These are phyloP conservation scores for Hydriomena furcata DNA, from an alignment of 2,888 invertebrate species.

Conservation along the genomic window DNA sequence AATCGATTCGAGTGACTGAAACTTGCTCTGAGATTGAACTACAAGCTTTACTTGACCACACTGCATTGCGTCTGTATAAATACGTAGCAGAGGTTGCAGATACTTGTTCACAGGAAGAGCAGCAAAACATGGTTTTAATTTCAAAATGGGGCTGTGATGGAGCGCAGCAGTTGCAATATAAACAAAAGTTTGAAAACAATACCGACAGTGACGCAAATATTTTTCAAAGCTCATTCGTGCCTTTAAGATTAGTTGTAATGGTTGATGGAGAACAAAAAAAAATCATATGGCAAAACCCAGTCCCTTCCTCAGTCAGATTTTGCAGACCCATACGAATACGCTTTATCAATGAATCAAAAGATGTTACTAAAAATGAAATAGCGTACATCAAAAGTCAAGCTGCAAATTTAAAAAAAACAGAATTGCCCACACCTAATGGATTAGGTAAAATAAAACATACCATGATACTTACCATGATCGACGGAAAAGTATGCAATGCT, in stretches of 20 bases:
- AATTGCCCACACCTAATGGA: constrained; percentile 16
- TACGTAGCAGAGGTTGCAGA: constrained; percentile 4
- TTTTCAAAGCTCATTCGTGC: constrained; percentile 20
- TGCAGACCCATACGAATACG: constrained; percentile 31
- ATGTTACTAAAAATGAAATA: constrained; percentile 18
- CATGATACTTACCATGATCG: constrained; percentile 38
- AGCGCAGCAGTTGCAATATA: constrained; percentile 22
- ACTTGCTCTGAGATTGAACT: constrained; percentile 19
- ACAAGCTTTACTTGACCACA: constrained; percentile 20
- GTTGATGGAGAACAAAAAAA: too few species aligned
- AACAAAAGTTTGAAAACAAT: constrained; percentile 21
- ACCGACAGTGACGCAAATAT: constrained; percentile 19
- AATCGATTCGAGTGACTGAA: constrained; percentile 10
- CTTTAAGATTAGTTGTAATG: constrained; percentile 14
- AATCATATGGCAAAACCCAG: constrained; percentile 33
- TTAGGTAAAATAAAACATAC: constrained; percentile 21
- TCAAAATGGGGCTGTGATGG: constrained; percentile 29
- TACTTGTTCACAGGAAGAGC: not conserved
- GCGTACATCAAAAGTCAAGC: too few species aligned
- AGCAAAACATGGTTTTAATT: too few species aligned
- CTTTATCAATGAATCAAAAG: constrained; percentile 31
- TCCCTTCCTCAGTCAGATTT: constrained; percentile 27
- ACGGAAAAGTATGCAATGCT: constrained; percentile 29
- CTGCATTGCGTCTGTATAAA: constrained; percentile 15
- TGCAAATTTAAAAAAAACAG: constrained; percentile 24